Evolutionary conservation across 2,797 vertebrate species (phyloP).

Genomic region (Zonotrichia albicollis): DNA sequence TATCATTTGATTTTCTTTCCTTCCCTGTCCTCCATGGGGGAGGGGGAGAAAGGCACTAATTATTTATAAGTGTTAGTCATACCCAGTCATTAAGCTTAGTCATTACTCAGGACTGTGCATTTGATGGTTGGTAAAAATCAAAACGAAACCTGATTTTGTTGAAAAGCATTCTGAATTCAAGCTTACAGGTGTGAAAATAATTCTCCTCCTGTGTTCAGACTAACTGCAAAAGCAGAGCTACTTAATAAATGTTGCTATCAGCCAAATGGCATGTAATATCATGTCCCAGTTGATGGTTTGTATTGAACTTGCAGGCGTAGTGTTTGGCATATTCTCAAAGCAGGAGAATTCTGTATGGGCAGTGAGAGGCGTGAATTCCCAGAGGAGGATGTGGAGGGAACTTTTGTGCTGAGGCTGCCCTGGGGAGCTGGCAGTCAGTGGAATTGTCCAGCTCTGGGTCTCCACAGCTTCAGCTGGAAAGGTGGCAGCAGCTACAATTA

Average conservation of each 20-base stretch:
- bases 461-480: not conserved
- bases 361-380: not conserved
- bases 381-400: not conserved
- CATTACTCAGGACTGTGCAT: slow-evolving; percentile 53
- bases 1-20: not conserved
- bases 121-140: slow-evolving; percentile 56
- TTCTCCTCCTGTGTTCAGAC: not conserved
- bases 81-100: slow-evolving; percentile 65
- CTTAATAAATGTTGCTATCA: not conserved
- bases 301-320: not conserved
- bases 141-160: slow-evolving; percentile 10
- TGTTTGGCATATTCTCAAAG: not conserved
- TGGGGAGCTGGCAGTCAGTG: not conserved
- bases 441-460: accelerated
- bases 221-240: not conserved
- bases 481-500: not conserved
- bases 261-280: not conserved
- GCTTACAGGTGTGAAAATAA: slow-evolving; percentile 36
- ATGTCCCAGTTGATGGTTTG: not conserved
- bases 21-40: not conserved
- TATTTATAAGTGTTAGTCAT: slow-evolving; percentile 68
- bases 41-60: slow-evolving; percentile 48
- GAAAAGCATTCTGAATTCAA: not conserved
- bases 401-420: not conserved
- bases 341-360: not conserved